Base-by-base conservation (phyloP, 2,797 vertebrate species). In the Salarias fasciatus region DNA sequence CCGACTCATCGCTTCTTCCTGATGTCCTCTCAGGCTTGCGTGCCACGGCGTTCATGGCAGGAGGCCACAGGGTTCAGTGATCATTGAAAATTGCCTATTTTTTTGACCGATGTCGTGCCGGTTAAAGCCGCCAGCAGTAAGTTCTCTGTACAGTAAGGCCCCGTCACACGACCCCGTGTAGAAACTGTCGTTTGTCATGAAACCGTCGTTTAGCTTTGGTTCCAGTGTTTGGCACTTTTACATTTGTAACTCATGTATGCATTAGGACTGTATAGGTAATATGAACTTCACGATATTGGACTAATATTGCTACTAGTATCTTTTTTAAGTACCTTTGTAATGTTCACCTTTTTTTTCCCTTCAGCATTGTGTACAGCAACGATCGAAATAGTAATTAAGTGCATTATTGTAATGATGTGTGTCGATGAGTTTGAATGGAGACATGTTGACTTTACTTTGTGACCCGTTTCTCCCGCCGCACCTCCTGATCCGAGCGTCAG, bases 251-350 rank as follows among this genome's bases (percentile, higher is more conserved):
- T 88, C 74, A 80, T 86, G 81, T 91, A 82, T 80, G 85, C 86
- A 79, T 86, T 91, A 89, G 81, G 83, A 85, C 81, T 91, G 84
- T 88, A 86, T 85, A 82, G 83, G 76, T 84, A 75, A 84, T 75
- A 75, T 47, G 53, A 82, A 77, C 72, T 65, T 83, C 65, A 88
- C 82, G 66, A 73, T 86, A 90, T 54, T 85, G 72, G 54, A 83
- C 75, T 86, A 76, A 86, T 88, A 85, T 80, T 86, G 80, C 82
- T 85, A 78, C 63, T 82, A 82, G 67, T 73, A 72, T 85, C 52
- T 87, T 90, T 88, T 87, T 83, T 79, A 86, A 84, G 69, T 87
- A 88, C 69, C 80, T 91, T 91, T 90, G 71, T 88, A 91, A 86
- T 69, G 59, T 82, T 82, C 75, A 72, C 72, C 61, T 70, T 80